Evolutionary conservation across 2,113 vertebrate genomes (phyloP), one percentile per base, ranked within the genome.

Genomic region (Lophotis ruficrista): DNA sequence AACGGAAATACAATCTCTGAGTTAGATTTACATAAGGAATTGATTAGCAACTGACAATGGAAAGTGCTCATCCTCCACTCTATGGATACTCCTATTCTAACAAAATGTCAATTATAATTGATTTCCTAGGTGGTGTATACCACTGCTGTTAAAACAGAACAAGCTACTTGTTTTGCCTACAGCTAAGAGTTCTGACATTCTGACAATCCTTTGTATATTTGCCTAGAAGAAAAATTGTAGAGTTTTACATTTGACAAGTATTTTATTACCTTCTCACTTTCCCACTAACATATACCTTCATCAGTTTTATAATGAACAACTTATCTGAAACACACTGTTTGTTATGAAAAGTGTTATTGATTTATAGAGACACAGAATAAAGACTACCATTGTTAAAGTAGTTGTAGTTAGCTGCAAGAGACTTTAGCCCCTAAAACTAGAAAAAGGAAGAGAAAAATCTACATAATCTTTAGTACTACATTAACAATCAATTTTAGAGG

Each of bases 101-200:
- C 31, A 84, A 97, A 97, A 89, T 82, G 79, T 80, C 96, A 94
- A 56, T 96, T 95, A 80, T 94, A 96, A 94, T 92, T 90, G 89
- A 96, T 93, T 72, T 60, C 48, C 33, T 56, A 45, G n/a, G 31
- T 33, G 90, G 48, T 31, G 9, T 25, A 77, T 53, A 57, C 45
- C 22, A 72, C 27, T 33, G 30, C 35, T 45, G 27, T 37, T 94
- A 35, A 66, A 97, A 83, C 15, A 85, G 60, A 83, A 71, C 2
- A 27, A 96, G 73, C 24, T 57, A 10, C 45, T 37, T 69, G 14
- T 61, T 95, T 87, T 90, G 35, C 38, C 76, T 80, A 62, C 50
- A 95, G 82, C 70, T 94, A 94, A 69, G 64, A 82, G 88, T 92
- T n/a, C 19, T 82, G 69, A 70, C 22, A 87, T 85, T 87, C 60